Base-by-base conservation (phyloP, 2,888 invertebrate species). In the Metacarcinus magister region DNA sequence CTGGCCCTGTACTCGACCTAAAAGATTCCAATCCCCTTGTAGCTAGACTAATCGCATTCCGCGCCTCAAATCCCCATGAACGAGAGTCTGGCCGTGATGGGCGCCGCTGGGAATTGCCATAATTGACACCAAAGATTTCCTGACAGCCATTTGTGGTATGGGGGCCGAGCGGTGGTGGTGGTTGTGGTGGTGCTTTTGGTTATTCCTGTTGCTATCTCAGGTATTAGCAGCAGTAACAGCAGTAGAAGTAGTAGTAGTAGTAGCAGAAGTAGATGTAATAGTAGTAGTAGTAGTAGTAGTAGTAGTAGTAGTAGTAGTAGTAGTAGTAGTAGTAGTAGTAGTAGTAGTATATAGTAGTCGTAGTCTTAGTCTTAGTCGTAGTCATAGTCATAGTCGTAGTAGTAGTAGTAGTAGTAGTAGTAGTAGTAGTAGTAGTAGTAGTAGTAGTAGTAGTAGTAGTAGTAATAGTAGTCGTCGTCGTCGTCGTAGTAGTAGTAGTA, bases 41-140 rank as follows among this genome's bases (percentile, higher is more conserved):
- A 82, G 82, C 28, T 82, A 32, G 82, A 32, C 82, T 82, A 82
- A 82, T 82, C 82, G 32, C 82, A 82, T 82, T 82, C 82, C 82
- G 28, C 82, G 82, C 32, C 82, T 82, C 82, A 82, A 82, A 82
- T 82, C 82, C 82, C 82, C 82, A 82, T 82, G 32, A 82, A 82
- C 82, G 28, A 82, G 82, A 82, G 82, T 28, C 82, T 82, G 82
- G 82, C 82, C 82, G 82, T 82, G 82, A 82, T 82, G 82, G 82
- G 82, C 82, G 82, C 82, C 82, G 82, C 82, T 82, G 82, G 82
- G 82, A 82, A 82, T 82, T 82, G 82, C 82, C 82, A 82, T 82
- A 82, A 82, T 82, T 82, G 82, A 82, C 82, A 82, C 82, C 82
- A 82, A 82, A 82, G 82, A 82, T 82, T 82, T 82, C 82, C 82